A percentile compares a stretch with the other conserved stretches of the same genome.
phyloP scores from a whole-genome alignment of 2,888 invertebrate species.

The Pseudococcus longispinus region DNA sequence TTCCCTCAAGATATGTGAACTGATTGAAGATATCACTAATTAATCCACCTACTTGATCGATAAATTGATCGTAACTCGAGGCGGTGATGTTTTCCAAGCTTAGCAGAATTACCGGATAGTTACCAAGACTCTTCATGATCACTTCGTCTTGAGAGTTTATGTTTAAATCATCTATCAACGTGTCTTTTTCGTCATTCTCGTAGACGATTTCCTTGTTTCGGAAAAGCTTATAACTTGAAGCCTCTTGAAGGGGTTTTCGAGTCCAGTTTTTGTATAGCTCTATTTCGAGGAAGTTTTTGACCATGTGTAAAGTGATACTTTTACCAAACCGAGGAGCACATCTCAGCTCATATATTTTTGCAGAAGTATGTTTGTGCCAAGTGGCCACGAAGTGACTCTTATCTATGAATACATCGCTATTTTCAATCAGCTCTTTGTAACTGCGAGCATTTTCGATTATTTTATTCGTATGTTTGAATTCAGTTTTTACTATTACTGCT shows the following conservation, averaged over 20 bases:
- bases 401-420: neutral
- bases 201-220: neutral
- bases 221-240: neutral
- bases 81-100: neutral
- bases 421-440: neutral
- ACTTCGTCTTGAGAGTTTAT: neutral
- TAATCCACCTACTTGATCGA: neutral
- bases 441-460: neutral
- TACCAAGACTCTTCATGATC: neutral
- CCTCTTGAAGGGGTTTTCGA: neutral
- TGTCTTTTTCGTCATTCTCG: neutral
- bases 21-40: neutral
- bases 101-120: neutral
- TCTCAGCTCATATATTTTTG: neutral
- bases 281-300: neutral
- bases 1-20: neutral
- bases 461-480: neutral
- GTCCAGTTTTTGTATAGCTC: neutral
- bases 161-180: neutral
- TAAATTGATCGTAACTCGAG: neutral
- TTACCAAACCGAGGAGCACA: neutral
- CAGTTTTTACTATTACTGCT: neutral
- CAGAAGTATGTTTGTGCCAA: neutral
- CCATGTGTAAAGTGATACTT: neutral
- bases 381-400: neutral